Percentiles rank a stretch among this genome's conserved stretches.
Conservation (phyloP, 2,113 vertebrate genomes). For the Hippocampus zosterae region DNA sequence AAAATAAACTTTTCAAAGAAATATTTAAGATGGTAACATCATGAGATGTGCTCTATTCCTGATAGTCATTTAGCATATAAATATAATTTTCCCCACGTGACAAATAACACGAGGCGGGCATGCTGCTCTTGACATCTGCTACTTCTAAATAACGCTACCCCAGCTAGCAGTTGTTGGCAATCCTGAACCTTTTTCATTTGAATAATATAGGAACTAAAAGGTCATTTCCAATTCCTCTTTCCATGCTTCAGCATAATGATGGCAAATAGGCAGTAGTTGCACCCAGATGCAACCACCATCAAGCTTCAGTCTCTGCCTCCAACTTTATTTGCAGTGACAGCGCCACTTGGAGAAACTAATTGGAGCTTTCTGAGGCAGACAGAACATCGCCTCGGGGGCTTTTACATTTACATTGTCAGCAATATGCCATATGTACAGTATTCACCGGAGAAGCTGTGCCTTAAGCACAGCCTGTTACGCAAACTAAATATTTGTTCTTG, state of each 20-base stretch:
- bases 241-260: neutral
- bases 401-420: constrained; percentile 27
- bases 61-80: too few species aligned
- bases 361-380: constrained; percentile 34
- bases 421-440: constrained; percentile 21
- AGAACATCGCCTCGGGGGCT: constrained; percentile 10
- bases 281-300: constrained; percentile 52
- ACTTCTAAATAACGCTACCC: too few species aligned
- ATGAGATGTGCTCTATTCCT: too few species aligned
- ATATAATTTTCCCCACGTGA: too few species aligned
- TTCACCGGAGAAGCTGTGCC: constrained; percentile 9
- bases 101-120: too few species aligned
- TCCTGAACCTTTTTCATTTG: neutral
- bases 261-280: constrained; percentile 21
- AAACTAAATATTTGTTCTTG: constrained; percentile 10
- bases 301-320: constrained; percentile 15
- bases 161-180: too few species aligned
- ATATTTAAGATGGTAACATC: too few species aligned
- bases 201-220: neutral
- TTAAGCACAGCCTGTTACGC: neutral
- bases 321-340: constrained; percentile 34
- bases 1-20: too few species aligned
- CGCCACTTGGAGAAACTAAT: constrained; percentile 37
- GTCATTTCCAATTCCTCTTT: neutral
- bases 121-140: too few species aligned